These are phyloP conservation scores for Eudemis profundana DNA, from an alignment of 2,888 invertebrate genomes.

Conservation along the genomic window DNA sequence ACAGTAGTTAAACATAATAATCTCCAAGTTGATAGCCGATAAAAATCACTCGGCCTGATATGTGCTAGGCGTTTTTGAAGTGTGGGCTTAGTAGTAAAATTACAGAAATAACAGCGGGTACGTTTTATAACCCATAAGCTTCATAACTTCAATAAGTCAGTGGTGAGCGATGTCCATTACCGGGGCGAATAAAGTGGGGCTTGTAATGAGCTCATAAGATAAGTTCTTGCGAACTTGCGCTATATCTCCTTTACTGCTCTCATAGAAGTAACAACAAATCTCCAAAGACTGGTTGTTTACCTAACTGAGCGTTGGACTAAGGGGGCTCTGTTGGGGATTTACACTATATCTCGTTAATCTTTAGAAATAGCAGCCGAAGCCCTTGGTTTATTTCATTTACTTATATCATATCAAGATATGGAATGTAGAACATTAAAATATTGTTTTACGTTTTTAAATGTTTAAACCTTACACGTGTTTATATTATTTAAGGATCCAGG, in stretches of 20 bases:
- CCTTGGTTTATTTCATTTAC: conserved; percentile 10
- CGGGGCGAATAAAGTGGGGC: conserved; percentile 48
- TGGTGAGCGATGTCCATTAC: conserved; percentile 47
- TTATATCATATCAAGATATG: conserved; percentile 30
- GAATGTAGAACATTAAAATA: not conserved
- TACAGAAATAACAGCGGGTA: conserved; percentile 38
- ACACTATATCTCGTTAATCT: conserved; percentile 35
- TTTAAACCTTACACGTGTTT: not conserved
- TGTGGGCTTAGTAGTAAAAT: conserved; percentile 31
- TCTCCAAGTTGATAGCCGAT: conserved; percentile 24
- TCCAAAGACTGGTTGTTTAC: conserved; percentile 47
- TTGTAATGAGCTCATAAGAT: conserved; percentile 50
- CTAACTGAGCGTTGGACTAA: conserved; percentile 45
- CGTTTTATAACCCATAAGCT: conserved; percentile 40
- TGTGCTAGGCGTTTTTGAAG: conserved; percentile 27
- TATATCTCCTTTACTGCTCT: conserved; percentile 52
- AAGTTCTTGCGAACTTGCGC: conserved; percentile 49
- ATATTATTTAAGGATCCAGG: no score
- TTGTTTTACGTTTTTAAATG: not conserved
- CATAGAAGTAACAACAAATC: conserved; percentile 47
- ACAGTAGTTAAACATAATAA: conserved; percentile 28
- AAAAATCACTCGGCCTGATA: conserved; percentile 24
- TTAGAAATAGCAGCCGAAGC: conserved; percentile 25
- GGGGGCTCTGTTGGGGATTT: conserved; percentile 36
- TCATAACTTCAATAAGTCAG: conserved; percentile 43